These are phyloP conservation scores for Astur gentilis DNA, from an alignment of 2,113 vertebrate species.

Conservation along the genomic window DNA sequence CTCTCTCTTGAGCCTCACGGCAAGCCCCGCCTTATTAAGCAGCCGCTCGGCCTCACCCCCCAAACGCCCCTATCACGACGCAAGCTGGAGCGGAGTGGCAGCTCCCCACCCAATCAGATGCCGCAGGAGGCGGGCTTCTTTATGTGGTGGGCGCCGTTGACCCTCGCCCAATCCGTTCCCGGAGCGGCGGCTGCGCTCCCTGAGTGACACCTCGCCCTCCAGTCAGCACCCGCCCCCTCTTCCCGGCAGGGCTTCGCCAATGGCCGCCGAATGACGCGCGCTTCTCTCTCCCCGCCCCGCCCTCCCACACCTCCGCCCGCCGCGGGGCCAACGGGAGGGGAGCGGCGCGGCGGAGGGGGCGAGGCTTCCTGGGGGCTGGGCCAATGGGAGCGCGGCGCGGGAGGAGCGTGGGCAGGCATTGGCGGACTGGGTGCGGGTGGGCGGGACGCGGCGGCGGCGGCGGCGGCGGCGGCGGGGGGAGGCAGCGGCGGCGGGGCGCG, in stretches of 20 bases:
- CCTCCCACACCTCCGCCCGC: neutral
- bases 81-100: rapidly evolving
- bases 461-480: too few species aligned
- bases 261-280: neutral
- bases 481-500: too few species aligned
- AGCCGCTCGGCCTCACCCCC: rapidly evolving
- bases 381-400: too few species aligned
- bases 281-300: neutral
- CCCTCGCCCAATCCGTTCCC: neutral
- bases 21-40: too few species aligned
- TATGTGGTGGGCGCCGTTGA: rapidly evolving
- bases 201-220: neutral
- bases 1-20: rapidly evolving
- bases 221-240: neutral
- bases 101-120: rapidly evolving
- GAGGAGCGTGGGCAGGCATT: too few species aligned
- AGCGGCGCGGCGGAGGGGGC: too few species aligned
- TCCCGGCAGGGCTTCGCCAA: neutral
- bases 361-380: too few species aligned
- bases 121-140: rapidly evolving
- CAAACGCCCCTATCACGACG: neutral
- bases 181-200: rapidly evolving
- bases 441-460: too few species aligned
- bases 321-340: too few species aligned
- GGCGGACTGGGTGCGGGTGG: too few species aligned